phyloP scores from a whole-genome alignment of 2,113 vertebrate species.

The Paramisgurnus dabryanus region DNA sequence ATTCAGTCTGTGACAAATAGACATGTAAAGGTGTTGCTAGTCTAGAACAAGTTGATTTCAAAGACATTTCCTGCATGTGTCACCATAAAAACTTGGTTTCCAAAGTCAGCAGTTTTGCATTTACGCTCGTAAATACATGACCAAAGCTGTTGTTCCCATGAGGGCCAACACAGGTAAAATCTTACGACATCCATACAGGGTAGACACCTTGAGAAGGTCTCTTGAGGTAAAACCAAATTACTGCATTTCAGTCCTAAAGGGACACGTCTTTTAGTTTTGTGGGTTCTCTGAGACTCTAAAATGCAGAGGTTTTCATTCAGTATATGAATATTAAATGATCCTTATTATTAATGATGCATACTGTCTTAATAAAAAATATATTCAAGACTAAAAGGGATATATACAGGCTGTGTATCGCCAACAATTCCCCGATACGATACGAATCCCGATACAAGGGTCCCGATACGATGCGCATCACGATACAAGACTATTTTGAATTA shows the following conservation, averaged over 20 bases:
- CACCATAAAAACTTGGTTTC: constrained; percentile 34
- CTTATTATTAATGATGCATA: constrained; percentile 17
- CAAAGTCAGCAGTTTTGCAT: constrained; percentile 34
- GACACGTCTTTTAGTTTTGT: background rate
- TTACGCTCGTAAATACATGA: constrained; percentile 41
- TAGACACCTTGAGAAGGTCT: background rate
- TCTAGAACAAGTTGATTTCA: constrained; percentile 24
- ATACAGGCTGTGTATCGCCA: too few relatives aligned
- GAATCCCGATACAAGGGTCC: too few relatives aligned
- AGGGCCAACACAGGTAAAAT: constrained; percentile 18
- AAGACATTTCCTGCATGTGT: constrained; percentile 38
- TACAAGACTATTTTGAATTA: too few relatives aligned
- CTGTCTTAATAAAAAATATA: constrained; percentile 32
- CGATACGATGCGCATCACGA: too few relatives aligned
- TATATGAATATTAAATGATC: constrained; percentile 18
- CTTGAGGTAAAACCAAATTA: background rate
- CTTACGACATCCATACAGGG: background rate
- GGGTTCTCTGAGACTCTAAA: background rate
- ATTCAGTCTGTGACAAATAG: constrained; percentile 12
- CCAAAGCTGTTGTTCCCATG: constrained; percentile 44
- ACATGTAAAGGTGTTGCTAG: background rate
- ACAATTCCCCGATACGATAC: too few relatives aligned
- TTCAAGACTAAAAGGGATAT: background rate
- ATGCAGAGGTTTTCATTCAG: background rate
- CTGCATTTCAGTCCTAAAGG: background rate